phyloP scores from a whole-genome alignment of 1,140 invertebrate species.

The Heliconius nattereri region DNA sequence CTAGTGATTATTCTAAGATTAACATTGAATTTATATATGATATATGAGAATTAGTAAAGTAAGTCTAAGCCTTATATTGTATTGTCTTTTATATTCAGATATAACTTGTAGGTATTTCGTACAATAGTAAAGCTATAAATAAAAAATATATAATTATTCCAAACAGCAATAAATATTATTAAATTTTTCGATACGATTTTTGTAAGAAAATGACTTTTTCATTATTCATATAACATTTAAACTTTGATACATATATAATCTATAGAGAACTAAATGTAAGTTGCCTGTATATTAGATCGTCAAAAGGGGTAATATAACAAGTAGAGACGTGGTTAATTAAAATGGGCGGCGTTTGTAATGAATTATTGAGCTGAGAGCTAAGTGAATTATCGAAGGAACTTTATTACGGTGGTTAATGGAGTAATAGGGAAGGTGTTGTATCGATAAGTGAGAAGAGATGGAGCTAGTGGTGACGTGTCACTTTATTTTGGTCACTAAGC shows the following conservation, averaged over 20 bases:
- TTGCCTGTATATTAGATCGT: constrained; percentile 1
- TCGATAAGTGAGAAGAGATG: constrained; percentile 18
- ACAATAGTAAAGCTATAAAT: no score
- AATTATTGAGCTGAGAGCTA: constrained; percentile 78
- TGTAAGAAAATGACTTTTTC: no score
- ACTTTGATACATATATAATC: neutral
- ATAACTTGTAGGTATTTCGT: no score
- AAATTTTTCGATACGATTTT: no score
- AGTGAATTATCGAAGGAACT: constrained; percentile 76
- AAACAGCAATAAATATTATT: no score
- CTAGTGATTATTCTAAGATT: neutral
- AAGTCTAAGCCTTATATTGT: no score
- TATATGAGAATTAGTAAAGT: neutral
- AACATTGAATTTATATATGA: neutral
- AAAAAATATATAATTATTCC: no score
- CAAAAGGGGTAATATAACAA: constrained; percentile 21
- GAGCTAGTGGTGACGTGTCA: neutral
- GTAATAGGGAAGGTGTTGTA: constrained; percentile 32
- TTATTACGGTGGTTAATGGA: constrained; percentile 73
- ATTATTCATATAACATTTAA: neutral
- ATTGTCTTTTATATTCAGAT: no score
- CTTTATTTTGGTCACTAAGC: neutral
- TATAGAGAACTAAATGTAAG: neutral
- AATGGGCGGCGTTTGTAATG: constrained; percentile 61
- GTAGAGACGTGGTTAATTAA: constrained; percentile 52